These are phyloP conservation scores for Sebastes schlegelii DNA, from an alignment of 2,113 vertebrate species.

Conservation along the genomic window DNA sequence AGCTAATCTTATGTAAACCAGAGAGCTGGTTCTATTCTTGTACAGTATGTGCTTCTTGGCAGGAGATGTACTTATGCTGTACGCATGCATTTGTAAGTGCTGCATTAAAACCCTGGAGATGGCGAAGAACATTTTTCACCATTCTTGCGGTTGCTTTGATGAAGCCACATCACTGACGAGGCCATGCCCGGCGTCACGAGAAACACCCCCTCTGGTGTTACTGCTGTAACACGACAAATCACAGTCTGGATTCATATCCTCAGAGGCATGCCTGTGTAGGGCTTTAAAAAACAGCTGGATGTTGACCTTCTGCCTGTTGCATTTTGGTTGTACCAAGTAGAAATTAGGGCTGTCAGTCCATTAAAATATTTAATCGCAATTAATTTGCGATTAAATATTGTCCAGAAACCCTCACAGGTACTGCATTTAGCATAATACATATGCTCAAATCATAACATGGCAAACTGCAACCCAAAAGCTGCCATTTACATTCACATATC, in stretches of 20 bases:
- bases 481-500: too few relatives aligned
- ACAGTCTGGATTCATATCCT: not conserved
- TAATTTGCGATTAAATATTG: too few relatives aligned
- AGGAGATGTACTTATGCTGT: not conserved
- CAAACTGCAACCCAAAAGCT: too few relatives aligned
- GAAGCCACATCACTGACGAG: slow-evolving; percentile 24
- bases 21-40: not conserved
- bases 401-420: too few relatives aligned
- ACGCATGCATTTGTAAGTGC: slow-evolving; percentile 13
- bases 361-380: too few relatives aligned
- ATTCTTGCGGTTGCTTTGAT: slow-evolving; percentile 29
- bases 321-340: too few relatives aligned
- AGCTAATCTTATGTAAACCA: slow-evolving; percentile 5
- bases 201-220: not conserved
- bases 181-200: not conserved
- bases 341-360: too few relatives aligned
- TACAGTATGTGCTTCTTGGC: not conserved
- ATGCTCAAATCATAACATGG: too few relatives aligned
- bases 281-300: not conserved
- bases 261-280: not conserved
- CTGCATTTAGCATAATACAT: too few relatives aligned
- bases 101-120: slow-evolving; percentile 6
- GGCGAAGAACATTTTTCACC: not conserved
- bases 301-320: too few relatives aligned
- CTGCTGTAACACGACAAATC: not conserved